phyloP scores from a whole-genome alignment of 2,888 invertebrate species.

The Danaus chrysippus region DNA sequence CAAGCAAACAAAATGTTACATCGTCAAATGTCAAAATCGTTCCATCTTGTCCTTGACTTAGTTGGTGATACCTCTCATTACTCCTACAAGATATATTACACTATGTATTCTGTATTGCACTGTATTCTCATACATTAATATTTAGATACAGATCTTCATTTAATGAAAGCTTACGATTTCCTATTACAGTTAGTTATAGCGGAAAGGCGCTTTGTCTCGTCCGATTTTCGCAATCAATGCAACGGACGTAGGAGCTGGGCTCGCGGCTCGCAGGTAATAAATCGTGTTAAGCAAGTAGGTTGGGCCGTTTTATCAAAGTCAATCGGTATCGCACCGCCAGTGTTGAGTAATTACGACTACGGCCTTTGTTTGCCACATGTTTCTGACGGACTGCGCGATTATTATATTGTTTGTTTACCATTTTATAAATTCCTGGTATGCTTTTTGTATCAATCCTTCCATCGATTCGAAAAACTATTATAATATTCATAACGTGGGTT shows the following conservation, averaged over 20 bases:
- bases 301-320: conserved; percentile 78
- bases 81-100: no score
- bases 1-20: no score
- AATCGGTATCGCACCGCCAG: conserved; percentile 70
- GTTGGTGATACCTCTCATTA: no score
- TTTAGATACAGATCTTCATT: no score
- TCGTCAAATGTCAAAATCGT: no score
- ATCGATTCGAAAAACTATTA: background rate
- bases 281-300: conserved; percentile 78
- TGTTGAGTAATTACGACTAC: conserved; percentile 66
- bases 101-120: no score
- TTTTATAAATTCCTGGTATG: background rate
- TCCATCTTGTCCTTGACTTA: no score
- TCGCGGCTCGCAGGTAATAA: conserved; percentile 74
- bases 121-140: no score
- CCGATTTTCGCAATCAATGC: conserved; percentile 38
- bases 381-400: conserved; percentile 14
- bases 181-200: background rate
- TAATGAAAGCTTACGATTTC: no score
- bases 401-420: conserved; percentile 1
- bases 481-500: background rate
- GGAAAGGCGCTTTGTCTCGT: conserved; percentile 31
- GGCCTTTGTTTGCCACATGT: conserved; percentile 35
- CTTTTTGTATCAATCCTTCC: background rate
- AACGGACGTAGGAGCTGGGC: conserved; percentile 52